These are phyloP conservation scores for Hoplostethus mediterraneus DNA, from an alignment of 2,797 vertebrate species.

Conservation along the genomic window DNA sequence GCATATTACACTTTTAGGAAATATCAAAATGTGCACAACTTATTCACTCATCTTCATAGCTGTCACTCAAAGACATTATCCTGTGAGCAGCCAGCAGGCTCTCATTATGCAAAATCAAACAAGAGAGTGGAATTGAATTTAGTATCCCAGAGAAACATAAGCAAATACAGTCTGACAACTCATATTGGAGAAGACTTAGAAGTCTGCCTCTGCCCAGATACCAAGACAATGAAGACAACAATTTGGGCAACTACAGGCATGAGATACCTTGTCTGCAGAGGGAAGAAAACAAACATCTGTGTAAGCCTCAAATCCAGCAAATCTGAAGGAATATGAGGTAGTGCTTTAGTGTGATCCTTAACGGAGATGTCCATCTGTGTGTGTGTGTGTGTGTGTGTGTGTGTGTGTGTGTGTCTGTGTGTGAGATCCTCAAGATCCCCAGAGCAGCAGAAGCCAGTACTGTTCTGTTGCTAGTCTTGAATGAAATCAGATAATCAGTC, in stretches of 20 bases:
- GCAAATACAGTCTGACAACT: slow-evolving; percentile 80
- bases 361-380: slow-evolving; percentile 66
- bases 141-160: slow-evolving; percentile 78
- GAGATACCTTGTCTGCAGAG: slow-evolving; percentile 69
- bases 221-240: slow-evolving; percentile 64
- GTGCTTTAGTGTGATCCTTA: slow-evolving; percentile 58
- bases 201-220: slow-evolving; percentile 63
- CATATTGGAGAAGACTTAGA: slow-evolving; percentile 75
- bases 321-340: slow-evolving; percentile 57
- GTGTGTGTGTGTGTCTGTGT: slow-evolving; percentile 6
- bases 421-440: not conserved
- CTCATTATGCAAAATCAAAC: slow-evolving; percentile 83
- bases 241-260: slow-evolving; percentile 53
- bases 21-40: slow-evolving; percentile 53
- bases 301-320: slow-evolving; percentile 68
- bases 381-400: slow-evolving; percentile 14
- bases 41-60: slow-evolving; percentile 63
- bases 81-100: slow-evolving; percentile 70
- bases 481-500: slow-evolving; percentile 28
- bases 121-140: slow-evolving; percentile 79
- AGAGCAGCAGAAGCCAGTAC: slow-evolving; percentile 23
- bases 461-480: not conserved
- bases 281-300: slow-evolving; percentile 67
- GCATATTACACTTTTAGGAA: slow-evolving; percentile 37
- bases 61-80: slow-evolving; percentile 77